Base-by-base conservation (phyloP, 2,888 invertebrate species). In the Rhagium mordax region DNA sequence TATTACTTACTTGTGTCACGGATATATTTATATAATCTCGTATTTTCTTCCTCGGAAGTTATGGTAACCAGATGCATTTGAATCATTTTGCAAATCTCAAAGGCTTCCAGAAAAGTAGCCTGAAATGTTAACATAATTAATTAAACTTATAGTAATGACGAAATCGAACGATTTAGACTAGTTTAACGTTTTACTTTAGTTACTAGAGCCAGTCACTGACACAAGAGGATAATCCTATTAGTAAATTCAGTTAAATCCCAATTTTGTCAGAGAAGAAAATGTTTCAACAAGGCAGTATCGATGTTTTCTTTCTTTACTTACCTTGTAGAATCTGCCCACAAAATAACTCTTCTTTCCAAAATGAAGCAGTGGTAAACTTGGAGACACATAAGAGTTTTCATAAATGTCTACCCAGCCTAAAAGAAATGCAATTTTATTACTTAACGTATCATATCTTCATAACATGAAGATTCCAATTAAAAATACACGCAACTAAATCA, bases 1-100 rank as follows among this genome's bases (percentile, higher is more conserved):
- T n/a, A n/a, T n/a, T 41, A 48, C 70, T 70, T 62, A 74, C 74
- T 57, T 24, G 64, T 74, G 10, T 74, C 70, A 10, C 74, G 70
- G 20, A 74, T 70, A 48, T 74, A 74, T 70, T 74, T 74, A n/a
- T 41, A 49, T 48, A 70, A 62, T 49, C 67, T 70, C 3, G 66
- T 53, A 33, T 74, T 74, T 51, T 74, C 67, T 67, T 74, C 67
- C 21, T 57, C 8, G 3, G 70, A 70, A 13, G 49, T 24, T 24
- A 74, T 70, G 5, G 70, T 41, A 0, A 74, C 70, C 13, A 74
- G 41, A 16, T 70, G 49, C 74, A 74, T 74, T 1, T 74, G 61
- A 2, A 74, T 70, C 15, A 70, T 55, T 33, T 74, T 62, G 41
- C 74, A 74, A 7, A 74, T 67, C 41, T 74, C 62, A n/a, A 74